Percentiles rank a stretch among this genome's conserved stretches.
Evolutionary conservation across 2,113 vertebrate genomes (phyloP).

Genomic region (Tyto alba): DNA sequence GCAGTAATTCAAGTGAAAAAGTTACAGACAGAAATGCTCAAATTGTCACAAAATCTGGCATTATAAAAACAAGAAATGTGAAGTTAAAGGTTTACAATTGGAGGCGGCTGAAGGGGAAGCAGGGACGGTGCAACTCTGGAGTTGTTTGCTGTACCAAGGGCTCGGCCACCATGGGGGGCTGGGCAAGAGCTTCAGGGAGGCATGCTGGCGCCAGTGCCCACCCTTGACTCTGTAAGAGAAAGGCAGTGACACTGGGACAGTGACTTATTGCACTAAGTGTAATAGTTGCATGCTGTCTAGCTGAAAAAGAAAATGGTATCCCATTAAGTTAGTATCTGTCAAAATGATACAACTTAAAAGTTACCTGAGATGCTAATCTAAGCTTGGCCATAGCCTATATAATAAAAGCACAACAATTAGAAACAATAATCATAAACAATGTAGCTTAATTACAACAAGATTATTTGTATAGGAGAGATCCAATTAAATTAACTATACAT

Average conservation of each 20-base stretch:
- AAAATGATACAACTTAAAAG: not conserved
- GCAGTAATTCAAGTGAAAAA: slow-evolving; percentile 23
- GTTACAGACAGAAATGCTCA: slow-evolving; percentile 23
- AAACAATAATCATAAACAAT: not conserved
- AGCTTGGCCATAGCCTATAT: not conserved
- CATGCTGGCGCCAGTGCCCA: too few species aligned
- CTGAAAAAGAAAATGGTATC: not conserved
- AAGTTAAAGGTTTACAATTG: not conserved
- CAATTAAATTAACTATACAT: not conserved
- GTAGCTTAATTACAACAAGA: not conserved
- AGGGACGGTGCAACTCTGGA: not conserved
- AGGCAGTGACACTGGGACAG: not conserved
- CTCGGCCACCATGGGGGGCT: too few species aligned
- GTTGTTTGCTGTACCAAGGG: fast-evolving
- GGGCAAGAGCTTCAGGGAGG: not conserved
- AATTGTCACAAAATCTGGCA: slow-evolving; percentile 31
- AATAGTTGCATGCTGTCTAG: not conserved
- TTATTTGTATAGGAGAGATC: not conserved
- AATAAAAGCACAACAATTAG: not conserved
- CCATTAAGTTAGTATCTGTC: not conserved
- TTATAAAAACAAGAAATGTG: not conserved
- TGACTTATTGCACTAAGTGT: not conserved
- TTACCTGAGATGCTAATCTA: not conserved
- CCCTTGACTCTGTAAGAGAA: not conserved
- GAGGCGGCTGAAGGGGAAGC: not conserved